A percentile compares a stretch with the other conserved stretches of the same genome.
Conservation (phyloP, 2,888 invertebrate genomes). For the Tupiocoris notatus region DNA sequence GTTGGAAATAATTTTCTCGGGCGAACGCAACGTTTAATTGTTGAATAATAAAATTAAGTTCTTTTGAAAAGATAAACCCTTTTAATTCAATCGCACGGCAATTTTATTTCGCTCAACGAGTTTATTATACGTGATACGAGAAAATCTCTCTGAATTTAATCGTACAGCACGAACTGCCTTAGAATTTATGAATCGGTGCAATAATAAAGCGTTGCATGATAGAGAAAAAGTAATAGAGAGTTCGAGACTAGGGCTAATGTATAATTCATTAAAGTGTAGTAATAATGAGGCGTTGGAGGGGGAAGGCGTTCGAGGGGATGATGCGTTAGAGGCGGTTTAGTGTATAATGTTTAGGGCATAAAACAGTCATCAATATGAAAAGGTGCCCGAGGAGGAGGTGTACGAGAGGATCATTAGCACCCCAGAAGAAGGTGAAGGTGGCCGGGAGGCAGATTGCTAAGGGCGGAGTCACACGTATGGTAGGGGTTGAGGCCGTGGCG, state of each 20-base stretch:
- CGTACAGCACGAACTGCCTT: too few relatives aligned
- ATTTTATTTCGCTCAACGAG: too few relatives aligned
- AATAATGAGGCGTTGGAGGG: conserved; percentile 47
- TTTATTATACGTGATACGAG: too few relatives aligned
- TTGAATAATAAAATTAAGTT: too few relatives aligned
- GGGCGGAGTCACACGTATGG: conserved; percentile 23
- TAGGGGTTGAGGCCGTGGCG: background rate
- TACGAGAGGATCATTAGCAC: conserved; percentile 48
- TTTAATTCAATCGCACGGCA: too few relatives aligned
- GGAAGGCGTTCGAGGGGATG: conserved; percentile 35
- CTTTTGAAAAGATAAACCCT: too few relatives aligned
- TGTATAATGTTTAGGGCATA: conserved; percentile 48
- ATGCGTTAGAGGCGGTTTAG: conserved; percentile 35
- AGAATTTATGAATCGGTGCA: too few relatives aligned
- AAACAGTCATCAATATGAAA: conserved; percentile 47
- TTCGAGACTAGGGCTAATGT: conserved; percentile 38
- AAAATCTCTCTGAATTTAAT: too few relatives aligned
- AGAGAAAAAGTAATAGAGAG: background rate
- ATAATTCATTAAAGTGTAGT: conserved; percentile 48
- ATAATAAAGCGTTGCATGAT: background rate
- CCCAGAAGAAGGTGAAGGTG: conserved; percentile 28
- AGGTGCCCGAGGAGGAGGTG: conserved; percentile 36
- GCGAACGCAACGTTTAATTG: too few relatives aligned
- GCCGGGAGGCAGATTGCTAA: conserved; percentile 38
- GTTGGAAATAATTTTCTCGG: too few relatives aligned